Evolutionary conservation across 23 tunicate genomes (phyloP).

Genomic region (Halocynthia roretzi): DNA sequence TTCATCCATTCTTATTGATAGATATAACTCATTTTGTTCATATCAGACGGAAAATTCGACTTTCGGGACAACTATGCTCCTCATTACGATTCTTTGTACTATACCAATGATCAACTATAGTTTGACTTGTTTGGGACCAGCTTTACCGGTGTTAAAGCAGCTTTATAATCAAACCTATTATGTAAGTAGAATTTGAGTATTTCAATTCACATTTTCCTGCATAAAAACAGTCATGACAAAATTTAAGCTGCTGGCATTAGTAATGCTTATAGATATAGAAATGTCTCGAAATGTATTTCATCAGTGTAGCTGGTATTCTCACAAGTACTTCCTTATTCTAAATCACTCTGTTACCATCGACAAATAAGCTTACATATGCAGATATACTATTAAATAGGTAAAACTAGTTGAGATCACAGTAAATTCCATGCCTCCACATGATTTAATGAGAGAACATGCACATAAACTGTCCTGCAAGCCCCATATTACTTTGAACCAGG

Average conservation of each 20-base stretch:
- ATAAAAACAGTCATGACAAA: neutral
- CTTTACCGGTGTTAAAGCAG: constrained; percentile 25
- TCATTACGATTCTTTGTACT: neutral
- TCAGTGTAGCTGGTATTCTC: too few relatives aligned
- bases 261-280: neutral
- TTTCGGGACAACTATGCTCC: constrained; percentile 3
- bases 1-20: neutral
- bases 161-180: constrained; percentile 60
- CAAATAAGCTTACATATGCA: too few relatives aligned
- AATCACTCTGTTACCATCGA: too few relatives aligned
- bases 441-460: too few relatives aligned
- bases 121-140: constrained; percentile 34
- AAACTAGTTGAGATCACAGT: too few relatives aligned
- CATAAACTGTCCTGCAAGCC: neutral
- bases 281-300: too few relatives aligned
- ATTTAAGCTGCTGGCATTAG: neutral
- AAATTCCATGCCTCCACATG: too few relatives aligned
- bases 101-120: constrained; percentile 25
- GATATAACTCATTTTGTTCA: neutral
- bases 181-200: constrained; percentile 20
- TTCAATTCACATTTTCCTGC: too few relatives aligned
- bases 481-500: neutral
- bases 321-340: too few relatives aligned
- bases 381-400: too few relatives aligned
- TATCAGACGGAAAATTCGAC: constrained; percentile 8